phyloP scores from a whole-genome alignment of 35 echinoderm and acorn worm genomes.

The Strongylocentrotus purpuratus region DNA sequence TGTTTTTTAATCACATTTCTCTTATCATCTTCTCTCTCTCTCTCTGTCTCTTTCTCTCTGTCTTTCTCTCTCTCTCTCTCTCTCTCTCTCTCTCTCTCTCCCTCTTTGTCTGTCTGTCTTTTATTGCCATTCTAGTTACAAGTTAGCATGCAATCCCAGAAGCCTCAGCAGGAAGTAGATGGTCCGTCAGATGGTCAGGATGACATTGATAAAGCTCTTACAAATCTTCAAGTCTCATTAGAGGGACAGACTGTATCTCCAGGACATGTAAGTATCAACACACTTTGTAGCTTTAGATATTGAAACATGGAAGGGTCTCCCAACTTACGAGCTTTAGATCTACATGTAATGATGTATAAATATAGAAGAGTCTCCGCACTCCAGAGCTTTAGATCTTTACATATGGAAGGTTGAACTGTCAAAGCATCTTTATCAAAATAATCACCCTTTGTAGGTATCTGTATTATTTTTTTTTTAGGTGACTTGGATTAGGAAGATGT shows the following conservation, averaged over 20 bases:
- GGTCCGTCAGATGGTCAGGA: slow-evolving; percentile 75
- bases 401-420: too few species aligned
- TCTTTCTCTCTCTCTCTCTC: neutral
- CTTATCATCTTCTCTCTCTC: neutral
- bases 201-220: slow-evolving; percentile 95
- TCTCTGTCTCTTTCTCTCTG: neutral
- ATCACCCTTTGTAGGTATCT: too few species aligned
- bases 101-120: neutral
- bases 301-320: neutral
- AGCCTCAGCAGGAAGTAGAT: slow-evolving; percentile 69
- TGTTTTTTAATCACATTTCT: too few species aligned
- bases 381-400: too few species aligned
- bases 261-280: slow-evolving; percentile 74
- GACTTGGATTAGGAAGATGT: too few species aligned
- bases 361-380: too few species aligned
- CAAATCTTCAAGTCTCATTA: slow-evolving; percentile 82
- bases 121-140: slow-evolving; percentile 68
- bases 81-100: neutral
- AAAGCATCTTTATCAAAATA: too few species aligned
- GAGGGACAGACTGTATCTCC: slow-evolving; percentile 80
- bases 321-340: too few species aligned
- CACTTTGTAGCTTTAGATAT: neutral
- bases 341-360: too few species aligned
- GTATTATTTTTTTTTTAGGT: too few species aligned
- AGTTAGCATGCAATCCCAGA: slow-evolving; percentile 80